Evolutionary conservation across 2,113 vertebrate species (phyloP).

Genomic region (Chelonoidis abingdonii): DNA sequence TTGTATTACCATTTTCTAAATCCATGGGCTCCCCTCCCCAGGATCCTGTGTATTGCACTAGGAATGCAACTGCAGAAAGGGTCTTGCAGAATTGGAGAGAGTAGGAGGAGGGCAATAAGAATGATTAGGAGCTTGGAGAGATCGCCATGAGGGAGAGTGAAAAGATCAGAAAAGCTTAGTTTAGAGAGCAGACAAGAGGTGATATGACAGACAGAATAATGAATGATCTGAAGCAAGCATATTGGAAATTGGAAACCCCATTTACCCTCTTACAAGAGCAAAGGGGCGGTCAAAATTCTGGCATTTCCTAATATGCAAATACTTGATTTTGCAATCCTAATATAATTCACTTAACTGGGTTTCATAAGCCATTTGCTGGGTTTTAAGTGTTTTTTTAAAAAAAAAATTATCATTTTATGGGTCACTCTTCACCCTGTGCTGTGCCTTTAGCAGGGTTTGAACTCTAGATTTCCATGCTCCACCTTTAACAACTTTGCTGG

Average conservation of each 20-base stretch:
- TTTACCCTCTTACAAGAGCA: background rate
- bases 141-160: background rate
- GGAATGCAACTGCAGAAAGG: no score
- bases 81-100: background rate
- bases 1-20: background rate
- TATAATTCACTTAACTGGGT: background rate
- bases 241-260: background rate
- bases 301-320: background rate
- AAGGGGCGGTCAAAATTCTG: background rate
- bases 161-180: background rate
- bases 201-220: background rate
- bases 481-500: background rate
- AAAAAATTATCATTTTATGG: background rate
- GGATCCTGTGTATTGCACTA: background rate
- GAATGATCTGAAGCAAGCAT: background rate
- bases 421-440: background rate
- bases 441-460: background rate
- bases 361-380: background rate
- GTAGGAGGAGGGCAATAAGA: background rate
- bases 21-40: background rate
- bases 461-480: background rate
- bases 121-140: background rate
- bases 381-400: background rate
- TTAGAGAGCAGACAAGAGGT: background rate
- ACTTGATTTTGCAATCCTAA: background rate